Evolutionary conservation across 2,888 invertebrate genomes (phyloP).

Genomic region (Drosophila quinaria): DNA sequence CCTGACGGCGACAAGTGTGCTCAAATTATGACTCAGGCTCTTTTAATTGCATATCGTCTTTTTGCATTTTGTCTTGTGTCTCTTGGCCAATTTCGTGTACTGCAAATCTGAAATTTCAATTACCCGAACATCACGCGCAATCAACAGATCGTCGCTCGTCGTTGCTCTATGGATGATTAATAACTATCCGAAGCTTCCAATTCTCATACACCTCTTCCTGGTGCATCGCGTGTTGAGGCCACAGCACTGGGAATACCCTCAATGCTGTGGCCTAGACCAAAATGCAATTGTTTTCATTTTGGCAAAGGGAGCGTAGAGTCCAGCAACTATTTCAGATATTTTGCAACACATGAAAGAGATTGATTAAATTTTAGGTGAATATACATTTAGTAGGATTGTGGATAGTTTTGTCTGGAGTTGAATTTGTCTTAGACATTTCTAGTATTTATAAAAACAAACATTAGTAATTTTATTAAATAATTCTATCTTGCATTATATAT

Average conservation of each 20-base stretch:
- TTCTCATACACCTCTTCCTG: conserved; percentile 39
- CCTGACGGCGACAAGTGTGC: conserved; percentile 72
- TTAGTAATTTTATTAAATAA: too few species aligned
- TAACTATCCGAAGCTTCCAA: conserved; percentile 38
- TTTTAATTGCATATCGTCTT: conserved; percentile 59
- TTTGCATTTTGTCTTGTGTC: not conserved
- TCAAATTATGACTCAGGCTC: conserved; percentile 60
- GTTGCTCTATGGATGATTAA: conserved; percentile 62
- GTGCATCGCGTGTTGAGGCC: conserved; percentile 63
- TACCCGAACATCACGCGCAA: conserved; percentile 76
- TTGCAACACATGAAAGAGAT: not conserved
- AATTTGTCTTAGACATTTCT: too few species aligned
- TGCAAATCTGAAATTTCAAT: conserved; percentile 71
- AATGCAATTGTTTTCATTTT: conserved; percentile 56
- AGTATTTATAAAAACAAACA: too few species aligned
- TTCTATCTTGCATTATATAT: too few species aligned
- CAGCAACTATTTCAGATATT: not conserved
- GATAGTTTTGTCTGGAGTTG: too few species aligned
- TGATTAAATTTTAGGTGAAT: not conserved
- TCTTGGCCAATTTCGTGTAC: conserved; percentile 44
- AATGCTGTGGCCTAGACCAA: conserved; percentile 43
- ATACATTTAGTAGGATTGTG: not conserved
- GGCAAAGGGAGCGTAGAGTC: not conserved
- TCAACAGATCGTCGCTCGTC: conserved; percentile 63
- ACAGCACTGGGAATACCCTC: conserved; percentile 29